Evolutionary conservation across 2,113 vertebrate genomes (phyloP), one percentile per base, ranked within the genome.

Genomic region (Mellivora capensis): DNA sequence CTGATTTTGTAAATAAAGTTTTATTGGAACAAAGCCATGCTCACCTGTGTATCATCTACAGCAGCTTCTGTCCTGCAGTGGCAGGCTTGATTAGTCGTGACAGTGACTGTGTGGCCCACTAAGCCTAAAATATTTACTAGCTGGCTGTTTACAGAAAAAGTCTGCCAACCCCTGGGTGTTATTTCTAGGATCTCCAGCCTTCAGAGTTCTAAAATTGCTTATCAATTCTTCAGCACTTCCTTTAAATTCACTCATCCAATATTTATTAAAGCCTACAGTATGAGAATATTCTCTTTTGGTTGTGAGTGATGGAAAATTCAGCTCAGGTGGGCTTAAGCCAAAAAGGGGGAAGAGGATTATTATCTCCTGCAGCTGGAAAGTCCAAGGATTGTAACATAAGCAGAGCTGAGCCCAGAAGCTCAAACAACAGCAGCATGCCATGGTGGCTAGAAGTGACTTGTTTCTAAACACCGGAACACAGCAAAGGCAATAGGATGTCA

Each of bases 241-340:
- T 97, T 83, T 94, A 89, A 90, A 87, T 93, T 83, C 49, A 74
- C 47, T 96, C 62, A 94, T 97, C 82, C 94, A 96, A 81, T 90
- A 96, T 95, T 97, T 87, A 95, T 79, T 77, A 86, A 77, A 29
- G 57, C 42, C 94, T 95, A 83, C 83, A 67, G 15, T 82, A 87
- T 94, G 83, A 87, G 42, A 92, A 93, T 93, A 87, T 84, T 97
- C 79, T 96, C 90, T 76, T 82, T 96, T 44, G 84, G 39, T 90
- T 69, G 81, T 84, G 83, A 92, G 83, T 31, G 76, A 91, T 76
- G 44, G 67, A 74, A 93, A 74, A 81, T 57, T 84, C 61, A 69
- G 84, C n/a, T 82, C 90, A 71, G 49, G 44, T 72, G 72, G 69
- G 57, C 49, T 85, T 94, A 59, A 27, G 64, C 52, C 91, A 34